Percentiles rank a stretch among this genome's conserved stretches.
Conservation (phyloP, 2,113 vertebrate species). For the Peromyscus leucopus region DNA sequence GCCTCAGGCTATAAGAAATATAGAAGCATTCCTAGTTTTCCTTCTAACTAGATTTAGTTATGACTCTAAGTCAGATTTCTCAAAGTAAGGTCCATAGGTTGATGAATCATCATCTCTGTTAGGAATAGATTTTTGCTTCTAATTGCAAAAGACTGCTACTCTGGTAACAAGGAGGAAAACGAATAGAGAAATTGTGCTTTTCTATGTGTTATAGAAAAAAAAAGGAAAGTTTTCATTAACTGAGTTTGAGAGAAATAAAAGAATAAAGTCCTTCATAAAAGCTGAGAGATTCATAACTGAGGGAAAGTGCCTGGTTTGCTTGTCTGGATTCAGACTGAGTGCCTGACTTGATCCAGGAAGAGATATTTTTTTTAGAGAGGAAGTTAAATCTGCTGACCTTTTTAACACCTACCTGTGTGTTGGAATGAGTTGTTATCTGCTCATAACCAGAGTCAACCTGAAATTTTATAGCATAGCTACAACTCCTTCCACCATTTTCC, state of each 20-base stretch:
- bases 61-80: slow-evolving; percentile 35
- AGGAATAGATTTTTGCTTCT: not conserved
- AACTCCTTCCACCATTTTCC: not conserved
- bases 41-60: slow-evolving; percentile 28
- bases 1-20: not conserved
- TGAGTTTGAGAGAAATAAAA: not conserved
- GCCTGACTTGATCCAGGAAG: not conserved
- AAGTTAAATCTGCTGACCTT: not conserved
- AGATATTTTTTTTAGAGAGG: not conserved
- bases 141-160: slow-evolving; percentile 43
- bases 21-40: slow-evolving; percentile 10
- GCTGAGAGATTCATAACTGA: not conserved
- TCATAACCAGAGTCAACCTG: not conserved
- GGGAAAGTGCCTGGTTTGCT: not conserved
- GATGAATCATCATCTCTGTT: slow-evolving; percentile 51
- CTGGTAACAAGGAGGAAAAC: not conserved
- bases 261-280: not conserved
- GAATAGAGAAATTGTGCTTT: slow-evolving; percentile 20
- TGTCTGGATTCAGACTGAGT: not conserved
- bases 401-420: not conserved
- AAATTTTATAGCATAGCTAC: not conserved
- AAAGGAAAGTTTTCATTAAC: slow-evolving; percentile 7
- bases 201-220: not conserved
- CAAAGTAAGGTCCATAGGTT: slow-evolving; percentile 5
- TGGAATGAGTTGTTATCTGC: not conserved